Percentiles rank a stretch among this genome's conserved stretches.
Conservation (phyloP, 2,888 invertebrate genomes). For the Volucella zonaria region DNA sequence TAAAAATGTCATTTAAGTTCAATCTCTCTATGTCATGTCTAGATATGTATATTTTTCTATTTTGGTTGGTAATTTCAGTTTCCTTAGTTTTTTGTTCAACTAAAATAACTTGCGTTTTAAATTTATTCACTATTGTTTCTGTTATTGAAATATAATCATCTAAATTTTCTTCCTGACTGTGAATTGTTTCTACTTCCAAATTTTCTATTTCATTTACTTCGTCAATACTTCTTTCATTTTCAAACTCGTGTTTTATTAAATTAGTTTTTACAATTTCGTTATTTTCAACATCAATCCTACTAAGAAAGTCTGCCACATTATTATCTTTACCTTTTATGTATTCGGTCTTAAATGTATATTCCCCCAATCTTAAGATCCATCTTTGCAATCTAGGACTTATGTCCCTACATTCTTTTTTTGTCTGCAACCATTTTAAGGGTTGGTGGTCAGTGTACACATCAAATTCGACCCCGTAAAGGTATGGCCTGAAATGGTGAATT, state of each 20-base stretch:
- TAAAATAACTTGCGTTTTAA: neutral
- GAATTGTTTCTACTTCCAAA: too few relatives aligned
- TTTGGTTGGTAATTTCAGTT: too few relatives aligned
- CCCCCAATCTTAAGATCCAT: constrained; percentile 35
- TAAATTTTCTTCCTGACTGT: too few relatives aligned
- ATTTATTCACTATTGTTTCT: neutral
- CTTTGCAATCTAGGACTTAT: constrained; percentile 50
- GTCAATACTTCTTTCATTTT: too few relatives aligned
- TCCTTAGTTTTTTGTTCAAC: too few relatives aligned
- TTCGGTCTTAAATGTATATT: constrained; percentile 50
- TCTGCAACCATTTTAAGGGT: constrained; percentile 41
- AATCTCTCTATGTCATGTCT: constrained; percentile 10
- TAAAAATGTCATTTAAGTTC: constrained; percentile 26
- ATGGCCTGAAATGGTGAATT: constrained; percentile 35
- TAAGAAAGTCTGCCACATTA: constrained; percentile 46
- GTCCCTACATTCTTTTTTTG: constrained; percentile 48
- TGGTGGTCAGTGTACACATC: constrained; percentile 31
- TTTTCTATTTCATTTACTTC: too few relatives aligned
- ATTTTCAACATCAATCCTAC: constrained; percentile 36
- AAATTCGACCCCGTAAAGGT: constrained; percentile 30
- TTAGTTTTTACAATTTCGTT: neutral
- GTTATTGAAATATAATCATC: neutral
- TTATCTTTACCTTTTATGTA: constrained; percentile 55
- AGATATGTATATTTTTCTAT: constrained; percentile 20
- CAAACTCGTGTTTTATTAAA: too few relatives aligned